A percentile compares a stretch with the other conserved stretches of the same genome.
phyloP scores from a whole-genome alignment of 2,797 vertebrate species.

The Chanos chanos region DNA sequence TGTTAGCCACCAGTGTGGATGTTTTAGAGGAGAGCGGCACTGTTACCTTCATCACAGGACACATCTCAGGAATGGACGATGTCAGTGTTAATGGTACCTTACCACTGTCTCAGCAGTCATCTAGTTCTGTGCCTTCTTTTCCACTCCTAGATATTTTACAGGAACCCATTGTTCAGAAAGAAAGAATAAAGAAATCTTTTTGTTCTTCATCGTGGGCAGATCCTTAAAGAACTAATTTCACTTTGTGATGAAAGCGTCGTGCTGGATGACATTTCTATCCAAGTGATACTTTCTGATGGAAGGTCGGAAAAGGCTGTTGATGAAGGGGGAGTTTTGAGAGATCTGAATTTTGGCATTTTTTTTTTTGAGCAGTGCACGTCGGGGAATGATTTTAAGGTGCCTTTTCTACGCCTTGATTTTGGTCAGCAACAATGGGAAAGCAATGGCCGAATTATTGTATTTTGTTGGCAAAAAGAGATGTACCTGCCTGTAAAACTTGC shows the following conservation, averaged over 20 bases:
- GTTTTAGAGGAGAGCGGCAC: conserved; percentile 6
- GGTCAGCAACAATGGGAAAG: conserved; percentile 32
- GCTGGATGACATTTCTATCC: conserved; percentile 6
- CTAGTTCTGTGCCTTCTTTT: neutral
- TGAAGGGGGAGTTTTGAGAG: conserved; percentile 10
- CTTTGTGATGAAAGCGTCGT: conserved; percentile 18
- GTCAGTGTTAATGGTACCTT: conserved; percentile 26
- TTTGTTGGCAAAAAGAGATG: conserved; percentile 35
- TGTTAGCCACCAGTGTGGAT: neutral
- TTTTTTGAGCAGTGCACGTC: conserved; percentile 42
- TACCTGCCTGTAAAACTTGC: conserved; percentile 30
- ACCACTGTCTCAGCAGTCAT: conserved; percentile 8
- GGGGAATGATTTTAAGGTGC: conserved; percentile 37
- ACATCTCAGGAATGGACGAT: conserved; percentile 11
- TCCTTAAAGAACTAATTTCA: conserved; percentile 10
- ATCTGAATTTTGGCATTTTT: conserved; percentile 35
- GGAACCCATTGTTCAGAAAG: neutral
- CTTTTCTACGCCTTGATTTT: conserved; percentile 31
- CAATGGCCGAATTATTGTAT: conserved; percentile 18
- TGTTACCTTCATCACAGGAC: conserved; percentile 8
- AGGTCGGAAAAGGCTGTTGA: conserved; percentile 1
- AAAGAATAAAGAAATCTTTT: conserved; percentile 18
- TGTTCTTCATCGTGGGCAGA: conserved; percentile 22
- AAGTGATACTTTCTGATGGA: conserved; percentile 30
- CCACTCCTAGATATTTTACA: neutral